A percentile compares a stretch with the other conserved stretches of the same genome.
Conservation (phyloP, 2,113 vertebrate species). For the Isurus oxyrinchus region DNA sequence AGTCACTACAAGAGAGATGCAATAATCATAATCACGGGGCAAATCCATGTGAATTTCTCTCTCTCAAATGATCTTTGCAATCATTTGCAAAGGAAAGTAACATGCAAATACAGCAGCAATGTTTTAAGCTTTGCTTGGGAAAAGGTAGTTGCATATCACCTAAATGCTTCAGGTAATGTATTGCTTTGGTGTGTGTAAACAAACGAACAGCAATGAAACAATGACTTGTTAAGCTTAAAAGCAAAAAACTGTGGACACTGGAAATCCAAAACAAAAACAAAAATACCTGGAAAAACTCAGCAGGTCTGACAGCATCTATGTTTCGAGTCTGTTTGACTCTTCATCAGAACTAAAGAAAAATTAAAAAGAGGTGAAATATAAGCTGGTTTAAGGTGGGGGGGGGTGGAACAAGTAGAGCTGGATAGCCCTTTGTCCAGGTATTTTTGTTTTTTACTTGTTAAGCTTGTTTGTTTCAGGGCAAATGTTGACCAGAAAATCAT, state of each 20-base stretch:
- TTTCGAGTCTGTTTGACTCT: too few species aligned
- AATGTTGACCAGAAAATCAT: not conserved
- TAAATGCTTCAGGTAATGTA: not conserved
- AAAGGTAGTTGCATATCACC: not conserved
- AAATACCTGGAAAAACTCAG: too few species aligned
- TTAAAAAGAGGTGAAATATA: too few species aligned
- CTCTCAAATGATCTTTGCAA: not conserved
- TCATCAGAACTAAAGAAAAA: too few species aligned
- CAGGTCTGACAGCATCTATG: too few species aligned
- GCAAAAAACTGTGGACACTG: too few species aligned
- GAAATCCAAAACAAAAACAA: too few species aligned
- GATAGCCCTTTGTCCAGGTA: too few species aligned
- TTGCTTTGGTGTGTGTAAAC: not conserved
- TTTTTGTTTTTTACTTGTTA: too few species aligned
- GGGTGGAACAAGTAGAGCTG: too few species aligned
- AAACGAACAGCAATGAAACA: not conserved
- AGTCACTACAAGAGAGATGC: not conserved
- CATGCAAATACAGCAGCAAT: not conserved
- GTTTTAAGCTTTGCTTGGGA: not conserved
- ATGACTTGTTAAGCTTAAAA: not conserved
- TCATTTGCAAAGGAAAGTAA: not conserved
- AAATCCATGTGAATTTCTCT: not conserved
- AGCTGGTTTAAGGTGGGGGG: too few species aligned
- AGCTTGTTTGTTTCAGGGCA: too few species aligned
- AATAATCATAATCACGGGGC: not conserved